A percentile compares a stretch with the other conserved stretches of the same genome.
phyloP scores from a whole-genome alignment of 2,797 vertebrate species.

The Clarias fuscus region DNA sequence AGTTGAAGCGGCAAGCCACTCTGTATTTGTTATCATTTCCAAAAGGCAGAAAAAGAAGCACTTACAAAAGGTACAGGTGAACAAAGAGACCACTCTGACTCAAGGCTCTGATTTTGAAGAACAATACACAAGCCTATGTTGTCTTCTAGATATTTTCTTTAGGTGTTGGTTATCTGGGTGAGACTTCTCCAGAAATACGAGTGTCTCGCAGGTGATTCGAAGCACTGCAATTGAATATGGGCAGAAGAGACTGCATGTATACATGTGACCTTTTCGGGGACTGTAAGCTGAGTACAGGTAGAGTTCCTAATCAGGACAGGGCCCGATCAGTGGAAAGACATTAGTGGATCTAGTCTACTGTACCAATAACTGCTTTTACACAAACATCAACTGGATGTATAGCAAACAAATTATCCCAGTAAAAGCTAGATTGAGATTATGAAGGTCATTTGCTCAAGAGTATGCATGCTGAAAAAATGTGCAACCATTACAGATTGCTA shows the following conservation, averaged over 20 bases:
- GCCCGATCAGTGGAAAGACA: background rate
- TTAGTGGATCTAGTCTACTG: background rate
- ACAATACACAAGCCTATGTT: background rate
- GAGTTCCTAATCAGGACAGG: conserved; percentile 13
- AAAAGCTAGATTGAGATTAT: background rate
- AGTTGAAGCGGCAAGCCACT: background rate
- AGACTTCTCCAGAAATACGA: conserved; percentile 29
- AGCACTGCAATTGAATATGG: conserved; percentile 48
- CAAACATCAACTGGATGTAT: background rate
- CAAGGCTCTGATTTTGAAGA: conserved; percentile 15
- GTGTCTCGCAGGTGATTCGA: conserved; percentile 24
- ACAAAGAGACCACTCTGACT: background rate
- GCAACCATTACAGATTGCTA: background rate
- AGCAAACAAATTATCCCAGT: background rate
- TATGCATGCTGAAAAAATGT: background rate
- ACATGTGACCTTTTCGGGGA: conserved; percentile 33
- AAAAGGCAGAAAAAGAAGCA: conserved; percentile 2
- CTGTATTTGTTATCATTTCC: conserved; percentile 2
- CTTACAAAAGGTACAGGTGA: background rate
- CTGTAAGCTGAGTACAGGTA: conserved; percentile 45
- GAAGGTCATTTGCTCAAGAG: background rate
- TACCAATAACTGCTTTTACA: conserved; percentile 4
- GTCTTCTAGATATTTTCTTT: conserved; percentile 22
- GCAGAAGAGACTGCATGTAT: conserved; percentile 26
- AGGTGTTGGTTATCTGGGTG: conserved; percentile 3